phyloP scores from a whole-genome alignment of 2,113 vertebrate species.

The Fregetta grallaria region DNA sequence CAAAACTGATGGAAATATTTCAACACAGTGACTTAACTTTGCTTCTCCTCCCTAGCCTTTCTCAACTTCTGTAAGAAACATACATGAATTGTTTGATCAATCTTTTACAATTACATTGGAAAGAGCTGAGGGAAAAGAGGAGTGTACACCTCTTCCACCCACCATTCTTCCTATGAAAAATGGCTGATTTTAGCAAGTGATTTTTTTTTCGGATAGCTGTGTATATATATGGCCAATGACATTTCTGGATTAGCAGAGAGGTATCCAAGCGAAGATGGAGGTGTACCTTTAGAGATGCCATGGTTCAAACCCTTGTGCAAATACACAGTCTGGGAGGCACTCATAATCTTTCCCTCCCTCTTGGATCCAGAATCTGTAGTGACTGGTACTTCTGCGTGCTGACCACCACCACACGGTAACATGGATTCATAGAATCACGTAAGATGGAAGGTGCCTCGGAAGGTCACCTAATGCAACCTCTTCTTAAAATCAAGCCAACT shows the following conservation, averaged over 20 bases:
- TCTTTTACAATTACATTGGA: neutral
- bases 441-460: neutral
- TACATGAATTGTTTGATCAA: neutral
- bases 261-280: neutral
- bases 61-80: neutral
- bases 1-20: neutral
- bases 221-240: neutral
- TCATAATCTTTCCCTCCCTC: neutral
- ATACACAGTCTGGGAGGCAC: neutral
- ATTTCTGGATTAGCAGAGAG: neutral
- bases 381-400: neutral
- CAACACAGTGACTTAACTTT: neutral
- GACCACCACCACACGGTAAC: neutral
- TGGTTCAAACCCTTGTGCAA: neutral
- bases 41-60: neutral
- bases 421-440: neutral
- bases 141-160: neutral
- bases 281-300: neutral
- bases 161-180: neutral
- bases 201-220: neutral
- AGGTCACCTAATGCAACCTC: neutral
- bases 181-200: neutral
- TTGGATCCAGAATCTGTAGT: neutral
- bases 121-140: fast-evolving
- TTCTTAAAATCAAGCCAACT: neutral